Conservation (phyloP, 2,113 vertebrate species). For the Megatriorchis doriae region DNA sequence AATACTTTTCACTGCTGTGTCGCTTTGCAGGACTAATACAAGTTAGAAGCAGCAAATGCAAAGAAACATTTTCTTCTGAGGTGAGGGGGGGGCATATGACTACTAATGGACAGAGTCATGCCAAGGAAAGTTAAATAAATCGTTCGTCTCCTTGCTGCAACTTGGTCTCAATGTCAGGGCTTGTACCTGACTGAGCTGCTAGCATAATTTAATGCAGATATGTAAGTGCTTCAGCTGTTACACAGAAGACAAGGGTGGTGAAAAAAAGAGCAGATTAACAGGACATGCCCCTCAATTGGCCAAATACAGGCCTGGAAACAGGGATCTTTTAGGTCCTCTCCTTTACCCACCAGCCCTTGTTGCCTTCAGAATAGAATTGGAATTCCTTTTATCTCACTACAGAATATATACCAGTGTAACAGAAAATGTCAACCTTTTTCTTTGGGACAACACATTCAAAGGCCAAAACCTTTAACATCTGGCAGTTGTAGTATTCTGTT, state of each 20-base stretch:
- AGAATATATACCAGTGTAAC: background rate
- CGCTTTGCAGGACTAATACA: background rate
- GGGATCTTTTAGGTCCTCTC: background rate
- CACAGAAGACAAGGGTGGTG: background rate
- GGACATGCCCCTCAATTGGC: background rate
- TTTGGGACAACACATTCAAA: background rate
- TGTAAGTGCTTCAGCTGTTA: background rate
- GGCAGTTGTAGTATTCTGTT: constrained; percentile 35
- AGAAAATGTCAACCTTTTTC: background rate
- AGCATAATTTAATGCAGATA: background rate
- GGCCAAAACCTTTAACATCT: constrained; percentile 32
- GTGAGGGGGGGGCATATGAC: background rate
- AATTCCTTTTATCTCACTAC: background rate
- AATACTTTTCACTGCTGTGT: background rate
- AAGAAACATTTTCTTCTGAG: background rate
- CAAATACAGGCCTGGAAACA: background rate
- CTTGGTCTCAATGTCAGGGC: background rate
- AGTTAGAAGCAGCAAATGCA: background rate
- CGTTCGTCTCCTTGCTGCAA: background rate
- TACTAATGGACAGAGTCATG: background rate
- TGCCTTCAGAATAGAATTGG: background rate
- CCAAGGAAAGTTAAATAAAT: background rate
- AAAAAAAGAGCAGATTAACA: background rate
- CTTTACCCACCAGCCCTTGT: background rate
- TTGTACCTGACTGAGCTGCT: background rate